A percentile compares a stretch with the other conserved stretches of the same genome.
Evolutionary conservation across 2,888 invertebrate species (phyloP).

Genomic region (Arge pagana): DNA sequence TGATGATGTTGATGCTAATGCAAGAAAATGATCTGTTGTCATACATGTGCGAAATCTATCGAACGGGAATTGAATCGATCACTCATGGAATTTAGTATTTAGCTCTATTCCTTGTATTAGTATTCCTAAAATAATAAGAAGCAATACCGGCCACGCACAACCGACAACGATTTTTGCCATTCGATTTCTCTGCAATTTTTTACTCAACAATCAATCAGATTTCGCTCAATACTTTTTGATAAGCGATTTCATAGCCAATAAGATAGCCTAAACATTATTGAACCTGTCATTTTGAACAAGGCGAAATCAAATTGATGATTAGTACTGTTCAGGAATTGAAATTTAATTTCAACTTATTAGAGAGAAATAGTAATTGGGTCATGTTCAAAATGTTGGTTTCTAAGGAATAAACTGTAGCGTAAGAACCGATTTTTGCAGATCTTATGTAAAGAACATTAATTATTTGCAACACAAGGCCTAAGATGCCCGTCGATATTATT

Average conservation of each 20-base stretch:
- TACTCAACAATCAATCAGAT: conserved; percentile 50
- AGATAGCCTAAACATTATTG: conserved; percentile 40
- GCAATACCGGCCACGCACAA: conserved; percentile 51
- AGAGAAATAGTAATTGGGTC: conserved; percentile 1
- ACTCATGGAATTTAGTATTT: conserved; percentile 14
- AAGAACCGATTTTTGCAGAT: conserved; percentile 31
- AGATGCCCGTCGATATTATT: conserved; percentile 28
- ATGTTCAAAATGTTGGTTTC: conserved; percentile 30
- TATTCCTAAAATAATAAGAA: conserved; percentile 33
- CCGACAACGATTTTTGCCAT: conserved; percentile 48
- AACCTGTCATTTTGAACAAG: conserved; percentile 29
- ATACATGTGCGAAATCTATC: neutral
- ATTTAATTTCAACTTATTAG: conserved; percentile 31
- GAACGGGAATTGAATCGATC: conserved; percentile 10
- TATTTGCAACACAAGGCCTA: conserved; percentile 35
- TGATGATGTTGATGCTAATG: neutral
- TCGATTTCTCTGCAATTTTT: conserved; percentile 44
- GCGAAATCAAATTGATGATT: conserved; percentile 10
- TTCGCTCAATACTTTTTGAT: conserved; percentile 49
- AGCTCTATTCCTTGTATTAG: conserved; percentile 11
- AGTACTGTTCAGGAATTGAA: conserved; percentile 37
- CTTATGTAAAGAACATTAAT: conserved; percentile 27
- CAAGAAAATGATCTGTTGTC: neutral
- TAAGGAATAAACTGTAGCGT: conserved; percentile 9
- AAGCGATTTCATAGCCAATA: conserved; percentile 43